Evolutionary conservation across 2,797 vertebrate species (phyloP).

Genomic region (Rhinophrynus dorsalis): DNA sequence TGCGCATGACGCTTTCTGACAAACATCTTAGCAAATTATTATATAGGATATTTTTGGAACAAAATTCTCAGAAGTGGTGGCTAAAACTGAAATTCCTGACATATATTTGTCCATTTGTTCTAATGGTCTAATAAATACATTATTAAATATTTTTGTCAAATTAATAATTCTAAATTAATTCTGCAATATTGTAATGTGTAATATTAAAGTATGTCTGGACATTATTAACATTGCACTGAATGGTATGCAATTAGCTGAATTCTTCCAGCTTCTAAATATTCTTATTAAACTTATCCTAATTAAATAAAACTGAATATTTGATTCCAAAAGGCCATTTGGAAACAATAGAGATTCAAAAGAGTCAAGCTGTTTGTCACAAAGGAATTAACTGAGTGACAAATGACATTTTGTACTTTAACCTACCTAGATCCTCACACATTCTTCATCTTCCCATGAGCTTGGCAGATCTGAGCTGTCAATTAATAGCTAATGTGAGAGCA

Average conservation of each 20-base stretch:
- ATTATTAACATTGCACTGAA: not conserved
- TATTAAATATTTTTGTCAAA: too few relatives aligned
- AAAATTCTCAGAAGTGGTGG: too few relatives aligned
- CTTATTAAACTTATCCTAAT: not conserved
- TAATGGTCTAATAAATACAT: too few relatives aligned
- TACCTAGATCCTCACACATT: conserved; percentile 59
- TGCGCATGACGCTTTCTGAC: too few relatives aligned
- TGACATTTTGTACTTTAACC: conserved; percentile 81
- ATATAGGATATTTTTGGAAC: too few relatives aligned
- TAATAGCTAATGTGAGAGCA: conserved; percentile 75
- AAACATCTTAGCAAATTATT: too few relatives aligned
- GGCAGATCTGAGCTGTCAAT: conserved; percentile 77
- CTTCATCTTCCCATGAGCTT: conserved; percentile 67
- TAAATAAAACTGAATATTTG: not conserved
- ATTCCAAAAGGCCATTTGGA: conserved; percentile 1
- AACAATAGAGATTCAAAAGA: not conserved
- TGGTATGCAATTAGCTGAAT: not conserved
- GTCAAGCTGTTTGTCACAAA: conserved; percentile 14
- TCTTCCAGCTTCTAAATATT: not conserved
- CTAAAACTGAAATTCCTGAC: too few relatives aligned
- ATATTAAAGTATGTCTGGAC: too few relatives aligned
- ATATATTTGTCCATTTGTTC: too few relatives aligned
- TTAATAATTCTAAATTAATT: too few relatives aligned
- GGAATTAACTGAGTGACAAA: conserved; percentile 71
- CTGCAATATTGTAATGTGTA: too few relatives aligned